Conservation (phyloP, 35 echinoderm and acorn worm genomes). For the Heliocidaris erythrogramma region DNA sequence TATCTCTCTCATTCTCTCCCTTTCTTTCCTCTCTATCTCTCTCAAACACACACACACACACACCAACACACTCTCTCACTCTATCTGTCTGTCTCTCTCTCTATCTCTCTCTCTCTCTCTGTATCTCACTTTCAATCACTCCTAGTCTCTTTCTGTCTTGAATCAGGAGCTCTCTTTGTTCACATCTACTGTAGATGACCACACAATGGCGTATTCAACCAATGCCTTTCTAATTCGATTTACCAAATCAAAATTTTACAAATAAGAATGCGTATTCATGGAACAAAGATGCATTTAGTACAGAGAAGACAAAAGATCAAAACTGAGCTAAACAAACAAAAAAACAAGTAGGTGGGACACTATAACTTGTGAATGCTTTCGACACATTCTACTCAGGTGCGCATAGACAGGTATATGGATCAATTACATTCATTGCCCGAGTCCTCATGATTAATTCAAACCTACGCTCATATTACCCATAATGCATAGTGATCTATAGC, state of each 20-base stretch:
- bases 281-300: too few relatives aligned
- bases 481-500: neutral
- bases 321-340: neutral
- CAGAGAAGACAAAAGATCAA: too few relatives aligned
- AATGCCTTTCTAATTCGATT: too few relatives aligned
- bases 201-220: too few relatives aligned
- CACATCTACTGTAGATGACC: neutral
- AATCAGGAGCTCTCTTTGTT: neutral
- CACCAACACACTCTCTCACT: too few relatives aligned
- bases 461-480: neutral
- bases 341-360: neutral
- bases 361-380: neutral
- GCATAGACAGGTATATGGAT: neutral
- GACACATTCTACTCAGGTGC: neutral
- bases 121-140: neutral
- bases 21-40: too few relatives aligned
- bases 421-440: neutral
- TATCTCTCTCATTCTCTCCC: too few relatives aligned
- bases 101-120: neutral
- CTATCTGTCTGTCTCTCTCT: neutral
- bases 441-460: neutral
- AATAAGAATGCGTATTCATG: too few relatives aligned
- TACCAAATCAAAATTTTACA: too few relatives aligned
- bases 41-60: too few relatives aligned
- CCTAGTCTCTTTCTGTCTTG: too few relatives aligned